Evolutionary conservation across 2,797 vertebrate species (phyloP).

Genomic region (Borostomias antarcticus): DNA sequence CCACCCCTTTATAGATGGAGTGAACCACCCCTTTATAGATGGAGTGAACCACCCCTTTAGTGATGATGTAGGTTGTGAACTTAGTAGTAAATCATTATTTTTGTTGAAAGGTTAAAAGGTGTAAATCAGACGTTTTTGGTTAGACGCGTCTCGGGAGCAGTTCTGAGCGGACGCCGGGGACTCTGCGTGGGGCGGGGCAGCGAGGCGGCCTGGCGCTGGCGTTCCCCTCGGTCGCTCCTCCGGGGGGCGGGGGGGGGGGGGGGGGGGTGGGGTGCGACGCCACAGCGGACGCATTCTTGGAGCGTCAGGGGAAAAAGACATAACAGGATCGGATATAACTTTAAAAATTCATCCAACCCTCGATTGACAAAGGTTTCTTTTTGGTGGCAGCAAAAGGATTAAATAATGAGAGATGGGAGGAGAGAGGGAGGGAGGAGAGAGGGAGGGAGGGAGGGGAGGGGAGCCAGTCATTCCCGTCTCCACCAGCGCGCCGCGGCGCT

Average conservation of each 20-base stretch:
- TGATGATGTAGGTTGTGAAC: conserved; percentile 82
- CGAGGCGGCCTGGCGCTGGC: conserved; percentile 25
- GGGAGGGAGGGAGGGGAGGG: conserved; percentile 47
- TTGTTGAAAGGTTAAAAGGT: conserved; percentile 83
- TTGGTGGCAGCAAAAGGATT: conserved; percentile 82
- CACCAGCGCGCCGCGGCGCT: background rate
- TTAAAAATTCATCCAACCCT: conserved; percentile 50
- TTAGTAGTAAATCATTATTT: conserved; percentile 85
- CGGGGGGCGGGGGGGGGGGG: too few species aligned
- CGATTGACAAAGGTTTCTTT: conserved; percentile 70
- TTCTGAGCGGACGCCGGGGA: conserved; percentile 73
- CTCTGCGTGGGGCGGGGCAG: conserved; percentile 32
- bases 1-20: too few species aligned
- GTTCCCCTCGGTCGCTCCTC: conserved; percentile 33
- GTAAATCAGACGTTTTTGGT: conserved; percentile 74
- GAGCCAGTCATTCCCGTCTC: conserved; percentile 52
- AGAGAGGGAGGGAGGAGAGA: conserved; percentile 30
- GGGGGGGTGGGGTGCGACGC: conserved; percentile 47
- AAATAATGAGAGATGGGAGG: conserved; percentile 71
- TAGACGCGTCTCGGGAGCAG: conserved; percentile 83
- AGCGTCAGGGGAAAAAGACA: conserved; percentile 30
- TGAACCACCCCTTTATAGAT: conserved; percentile 77
- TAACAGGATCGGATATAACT: conserved; percentile 31
- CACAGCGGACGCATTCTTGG: conserved; percentile 19
- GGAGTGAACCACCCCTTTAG: conserved; percentile 71